Percentiles rank a stretch among this genome's conserved stretches.
Conservation (phyloP, 2,797 vertebrate species). For the Mycteria americana region DNA sequence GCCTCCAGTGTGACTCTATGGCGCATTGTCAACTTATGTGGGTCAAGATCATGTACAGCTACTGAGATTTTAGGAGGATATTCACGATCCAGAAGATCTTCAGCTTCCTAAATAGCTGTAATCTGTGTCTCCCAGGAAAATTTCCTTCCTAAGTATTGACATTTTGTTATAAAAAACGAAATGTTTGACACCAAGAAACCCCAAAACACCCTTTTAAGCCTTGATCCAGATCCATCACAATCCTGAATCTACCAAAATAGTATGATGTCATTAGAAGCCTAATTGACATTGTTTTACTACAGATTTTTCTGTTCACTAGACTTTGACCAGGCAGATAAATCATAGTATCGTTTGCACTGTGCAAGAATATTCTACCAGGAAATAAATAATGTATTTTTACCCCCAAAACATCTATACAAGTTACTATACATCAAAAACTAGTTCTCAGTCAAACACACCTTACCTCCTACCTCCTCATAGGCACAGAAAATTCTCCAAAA, state of each 20-base stretch:
- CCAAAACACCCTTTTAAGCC: not conserved
- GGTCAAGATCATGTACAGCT: not conserved
- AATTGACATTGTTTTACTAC: not conserved
- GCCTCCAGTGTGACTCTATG: not conserved
- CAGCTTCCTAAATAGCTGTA: not conserved
- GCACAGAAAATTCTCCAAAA: not conserved
- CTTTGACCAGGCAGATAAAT: not conserved
- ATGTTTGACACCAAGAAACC: not conserved
- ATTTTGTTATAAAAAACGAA: not conserved
- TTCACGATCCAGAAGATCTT: not conserved
- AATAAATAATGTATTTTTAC: slow-evolving; percentile 7
- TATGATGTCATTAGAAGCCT: not conserved
- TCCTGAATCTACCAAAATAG: not conserved
- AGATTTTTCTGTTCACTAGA: not conserved
- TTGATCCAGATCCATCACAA: not conserved
- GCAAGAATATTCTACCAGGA: not conserved
- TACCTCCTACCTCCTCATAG: not conserved
- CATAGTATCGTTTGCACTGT: not conserved
- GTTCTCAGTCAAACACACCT: not conserved
- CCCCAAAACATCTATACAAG: not conserved
- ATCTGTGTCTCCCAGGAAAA: not conserved
- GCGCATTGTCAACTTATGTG: not conserved
- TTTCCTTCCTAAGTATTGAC: not conserved
- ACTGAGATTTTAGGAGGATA: not conserved
- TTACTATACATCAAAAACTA: not conserved